A percentile compares a stretch with the other conserved stretches of the same genome.
These are phyloP conservation scores for Sigmodon hispidus DNA, from an alignment of 2,113 vertebrate genomes.

Conservation along the genomic window DNA sequence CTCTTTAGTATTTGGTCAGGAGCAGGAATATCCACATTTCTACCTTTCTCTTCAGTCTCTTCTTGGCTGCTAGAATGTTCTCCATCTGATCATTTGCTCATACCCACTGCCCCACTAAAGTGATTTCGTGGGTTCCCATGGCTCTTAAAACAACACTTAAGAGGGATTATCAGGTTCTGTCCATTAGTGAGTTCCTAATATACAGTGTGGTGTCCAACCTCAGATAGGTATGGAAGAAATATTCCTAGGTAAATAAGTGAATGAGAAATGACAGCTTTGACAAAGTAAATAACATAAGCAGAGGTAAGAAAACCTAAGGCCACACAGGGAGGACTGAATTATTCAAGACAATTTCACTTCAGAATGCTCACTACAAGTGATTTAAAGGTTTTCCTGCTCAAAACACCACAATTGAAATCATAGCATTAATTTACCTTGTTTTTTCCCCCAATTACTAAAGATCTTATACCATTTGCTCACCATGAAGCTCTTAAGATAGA, in stretches of 20 bases:
- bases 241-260: constrained; percentile 22
- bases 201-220: not conserved
- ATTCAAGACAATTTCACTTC: not conserved
- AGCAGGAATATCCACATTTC: not conserved
- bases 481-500: constrained; percentile 30
- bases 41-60: not conserved
- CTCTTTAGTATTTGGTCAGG: not conserved
- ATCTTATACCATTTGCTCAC: constrained; percentile 40
- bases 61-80: not conserved
- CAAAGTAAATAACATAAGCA: not conserved
- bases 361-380: constrained; percentile 17
- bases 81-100: not conserved
- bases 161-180: not conserved
- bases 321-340: not conserved
- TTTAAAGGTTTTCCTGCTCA: not conserved
- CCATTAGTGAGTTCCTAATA: not conserved
- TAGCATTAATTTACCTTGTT: not conserved
- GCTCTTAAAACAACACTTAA: constrained; percentile 13
- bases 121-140: not conserved
- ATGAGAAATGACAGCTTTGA: constrained; percentile 20
- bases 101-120: not conserved
- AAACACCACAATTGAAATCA: constrained; percentile 34
- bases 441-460: constrained; percentile 14
- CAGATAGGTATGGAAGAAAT: not conserved
- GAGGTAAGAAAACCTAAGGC: not conserved